Percentiles rank a stretch among this genome's conserved stretches.
phyloP scores from a whole-genome alignment of 2,113 vertebrate species.

The Plectropomus leopardus region DNA sequence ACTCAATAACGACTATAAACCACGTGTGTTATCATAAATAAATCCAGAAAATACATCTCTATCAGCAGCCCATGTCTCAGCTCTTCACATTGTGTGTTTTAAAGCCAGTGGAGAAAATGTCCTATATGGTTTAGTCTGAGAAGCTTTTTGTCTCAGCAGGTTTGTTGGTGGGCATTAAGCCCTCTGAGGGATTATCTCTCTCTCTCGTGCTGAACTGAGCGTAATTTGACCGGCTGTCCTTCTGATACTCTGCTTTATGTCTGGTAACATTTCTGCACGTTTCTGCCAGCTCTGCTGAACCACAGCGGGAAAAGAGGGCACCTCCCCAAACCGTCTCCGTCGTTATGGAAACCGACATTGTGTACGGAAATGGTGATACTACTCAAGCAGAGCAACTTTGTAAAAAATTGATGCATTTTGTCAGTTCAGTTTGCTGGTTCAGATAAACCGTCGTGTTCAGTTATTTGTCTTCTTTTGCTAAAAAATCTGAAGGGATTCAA shows the following conservation, averaged over 20 bases:
- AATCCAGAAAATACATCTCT: background rate
- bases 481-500: slow-evolving; percentile 12
- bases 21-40: background rate
- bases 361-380: slow-evolving; percentile 70
- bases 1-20: background rate
- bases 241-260: background rate
- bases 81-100: background rate
- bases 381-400: slow-evolving; percentile 19
- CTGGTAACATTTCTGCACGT: background rate
- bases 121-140: slow-evolving; percentile 40
- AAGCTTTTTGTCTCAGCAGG: slow-evolving; percentile 58
- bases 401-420: slow-evolving; percentile 49
- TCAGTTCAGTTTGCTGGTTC: slow-evolving; percentile 5
- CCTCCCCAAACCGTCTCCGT: slow-evolving; percentile 26
- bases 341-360: slow-evolving; percentile 68
- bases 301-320: slow-evolving; percentile 14
- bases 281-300: background rate
- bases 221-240: slow-evolving; percentile 19
- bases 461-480: background rate
- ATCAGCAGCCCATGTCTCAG: background rate
- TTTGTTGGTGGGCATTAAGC: slow-evolving; percentile 62
- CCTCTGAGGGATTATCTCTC: slow-evolving; percentile 59
- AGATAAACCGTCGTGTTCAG: background rate
- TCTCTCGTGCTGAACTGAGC: slow-evolving; percentile 29
- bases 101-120: slow-evolving; percentile 2